These are phyloP conservation scores for Oreortyx pictus DNA, from an alignment of 2,797 vertebrate species.

Conservation along the genomic window DNA sequence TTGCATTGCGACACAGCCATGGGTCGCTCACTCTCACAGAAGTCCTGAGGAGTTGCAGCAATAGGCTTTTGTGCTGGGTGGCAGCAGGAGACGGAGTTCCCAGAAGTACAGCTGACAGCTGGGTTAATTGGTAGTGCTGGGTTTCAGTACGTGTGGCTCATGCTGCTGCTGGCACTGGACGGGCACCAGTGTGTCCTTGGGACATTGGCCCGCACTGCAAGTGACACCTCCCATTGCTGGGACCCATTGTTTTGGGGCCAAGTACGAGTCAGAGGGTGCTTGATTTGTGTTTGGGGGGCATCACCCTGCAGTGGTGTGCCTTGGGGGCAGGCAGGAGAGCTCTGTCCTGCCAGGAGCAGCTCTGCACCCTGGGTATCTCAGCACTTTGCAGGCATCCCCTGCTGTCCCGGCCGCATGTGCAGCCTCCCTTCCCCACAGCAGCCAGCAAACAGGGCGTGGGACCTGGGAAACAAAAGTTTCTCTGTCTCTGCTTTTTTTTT, in stretches of 20 bases:
- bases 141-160: accelerated
- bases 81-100: not conserved
- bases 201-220: not conserved
- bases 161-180: not conserved
- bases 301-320: not conserved
- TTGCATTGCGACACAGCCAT: not conserved
- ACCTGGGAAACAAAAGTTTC: not conserved
- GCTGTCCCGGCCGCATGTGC: accelerated
- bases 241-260: not conserved
- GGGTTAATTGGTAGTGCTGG: not conserved
- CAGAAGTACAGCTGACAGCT: not conserved
- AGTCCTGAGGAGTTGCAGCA: not conserved
- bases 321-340: not conserved
- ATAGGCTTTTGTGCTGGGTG: not conserved
- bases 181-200: accelerated
- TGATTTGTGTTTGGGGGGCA: not conserved
- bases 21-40: not conserved
- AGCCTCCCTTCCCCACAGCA: not conserved
- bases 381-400: not conserved
- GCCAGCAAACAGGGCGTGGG: not conserved
- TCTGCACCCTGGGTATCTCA: not conserved
- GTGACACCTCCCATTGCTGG: not conserved
- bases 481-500: not conserved
- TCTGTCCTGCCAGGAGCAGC: not conserved
- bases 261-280: not conserved